Conservation (phyloP, 2,113 vertebrate species). For the Zosterops pallidus region DNA sequence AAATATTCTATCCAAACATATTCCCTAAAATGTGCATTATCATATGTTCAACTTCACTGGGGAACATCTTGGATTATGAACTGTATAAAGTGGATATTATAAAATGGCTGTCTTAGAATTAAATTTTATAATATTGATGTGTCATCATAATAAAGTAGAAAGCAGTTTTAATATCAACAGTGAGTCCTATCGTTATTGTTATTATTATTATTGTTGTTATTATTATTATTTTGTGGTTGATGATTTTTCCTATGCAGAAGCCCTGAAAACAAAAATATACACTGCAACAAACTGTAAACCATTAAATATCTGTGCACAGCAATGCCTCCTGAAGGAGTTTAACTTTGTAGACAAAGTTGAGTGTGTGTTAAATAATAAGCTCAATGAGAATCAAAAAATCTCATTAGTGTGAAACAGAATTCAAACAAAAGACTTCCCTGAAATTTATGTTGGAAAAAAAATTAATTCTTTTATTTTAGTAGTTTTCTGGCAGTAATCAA, state of each 20-base stretch:
- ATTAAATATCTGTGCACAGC: neutral
- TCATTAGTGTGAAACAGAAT: neutral
- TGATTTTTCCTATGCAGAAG: neutral
- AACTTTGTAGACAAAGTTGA: neutral
- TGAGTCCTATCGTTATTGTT: neutral
- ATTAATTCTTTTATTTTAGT: neutral
- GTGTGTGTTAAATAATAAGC: neutral
- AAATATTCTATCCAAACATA: neutral
- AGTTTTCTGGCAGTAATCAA: neutral
- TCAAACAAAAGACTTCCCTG: neutral
- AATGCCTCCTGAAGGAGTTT: neutral
- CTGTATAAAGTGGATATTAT: constrained; percentile 32
- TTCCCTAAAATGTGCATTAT: neutral
- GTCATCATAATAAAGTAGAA: constrained; percentile 35
- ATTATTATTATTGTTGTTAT: neutral
- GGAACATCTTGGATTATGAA: constrained; percentile 1
- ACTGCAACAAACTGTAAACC: neutral
- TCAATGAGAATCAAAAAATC: neutral
- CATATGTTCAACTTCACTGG: neutral
- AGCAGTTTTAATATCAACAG: constrained; percentile 10
- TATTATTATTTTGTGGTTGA: neutral
- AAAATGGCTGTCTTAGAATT: constrained; percentile 41
- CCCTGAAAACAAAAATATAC: neutral
- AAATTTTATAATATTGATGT: constrained; percentile 14
- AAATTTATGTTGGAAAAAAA: neutral